phyloP scores from a whole-genome alignment of 2,113 vertebrate species.

The Camelus bactrianus region DNA sequence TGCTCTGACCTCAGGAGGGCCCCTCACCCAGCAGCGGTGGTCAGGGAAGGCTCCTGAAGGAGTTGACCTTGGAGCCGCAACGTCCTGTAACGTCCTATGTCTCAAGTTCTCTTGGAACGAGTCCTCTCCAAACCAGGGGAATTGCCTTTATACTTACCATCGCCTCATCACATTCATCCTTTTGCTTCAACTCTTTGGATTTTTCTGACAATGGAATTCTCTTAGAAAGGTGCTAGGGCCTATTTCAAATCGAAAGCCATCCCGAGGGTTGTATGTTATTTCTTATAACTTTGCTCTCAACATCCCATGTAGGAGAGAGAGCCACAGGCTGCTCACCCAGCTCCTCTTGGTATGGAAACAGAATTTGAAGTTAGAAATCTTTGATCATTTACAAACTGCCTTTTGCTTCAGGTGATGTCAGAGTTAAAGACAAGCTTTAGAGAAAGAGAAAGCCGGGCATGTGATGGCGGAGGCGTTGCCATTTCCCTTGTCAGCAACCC shows the following conservation, averaged over 20 bases:
- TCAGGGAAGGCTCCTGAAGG: not conserved
- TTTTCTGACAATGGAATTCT: not conserved
- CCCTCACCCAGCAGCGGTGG: not conserved
- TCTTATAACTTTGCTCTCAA: not conserved
- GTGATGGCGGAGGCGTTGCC: not conserved
- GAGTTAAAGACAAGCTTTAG: not conserved
- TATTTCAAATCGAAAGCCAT: not conserved
- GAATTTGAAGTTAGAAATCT: not conserved
- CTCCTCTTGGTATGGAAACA: not conserved
- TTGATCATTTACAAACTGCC: not conserved
- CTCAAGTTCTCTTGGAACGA: not conserved
- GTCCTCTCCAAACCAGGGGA: not conserved
- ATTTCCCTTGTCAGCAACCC: not conserved
- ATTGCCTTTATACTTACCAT: not conserved
- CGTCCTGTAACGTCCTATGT: not conserved
- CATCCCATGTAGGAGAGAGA: not conserved
- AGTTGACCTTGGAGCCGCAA: not conserved
- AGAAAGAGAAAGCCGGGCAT: not conserved
- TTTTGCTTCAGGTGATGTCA: not conserved
- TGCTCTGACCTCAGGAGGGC: not conserved
- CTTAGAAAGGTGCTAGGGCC: not conserved
- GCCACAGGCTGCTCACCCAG: not conserved
- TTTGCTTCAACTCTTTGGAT: not conserved
- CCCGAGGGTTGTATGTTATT: not conserved
- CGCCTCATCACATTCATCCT: not conserved